phyloP scores from a whole-genome alignment of 2,797 vertebrate species.

The Heteromormyrus szaboi region DNA sequence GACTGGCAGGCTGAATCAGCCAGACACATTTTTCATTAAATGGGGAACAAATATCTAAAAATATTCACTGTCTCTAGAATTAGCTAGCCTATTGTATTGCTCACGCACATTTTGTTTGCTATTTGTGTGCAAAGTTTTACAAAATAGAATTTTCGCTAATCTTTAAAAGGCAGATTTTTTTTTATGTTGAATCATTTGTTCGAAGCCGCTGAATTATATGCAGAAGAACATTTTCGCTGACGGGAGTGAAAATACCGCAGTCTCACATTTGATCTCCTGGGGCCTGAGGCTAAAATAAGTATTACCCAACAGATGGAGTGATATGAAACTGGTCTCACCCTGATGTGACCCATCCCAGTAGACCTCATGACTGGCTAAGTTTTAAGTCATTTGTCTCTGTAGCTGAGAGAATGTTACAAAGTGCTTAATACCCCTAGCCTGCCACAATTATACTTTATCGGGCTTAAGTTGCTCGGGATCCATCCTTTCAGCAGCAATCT shows the following conservation, averaged over 20 bases:
- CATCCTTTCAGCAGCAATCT: not conserved
- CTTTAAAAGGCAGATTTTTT: not conserved
- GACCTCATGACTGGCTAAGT: not conserved
- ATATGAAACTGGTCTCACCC: constrained; percentile 5
- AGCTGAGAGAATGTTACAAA: not conserved
- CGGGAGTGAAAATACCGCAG: not conserved
- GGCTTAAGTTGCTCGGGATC: not conserved
- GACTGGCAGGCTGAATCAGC: not conserved
- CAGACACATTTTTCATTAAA: constrained; percentile 8
- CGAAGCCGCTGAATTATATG: not conserved
- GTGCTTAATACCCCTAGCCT: not conserved
- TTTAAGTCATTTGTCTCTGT: not conserved
- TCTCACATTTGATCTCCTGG: constrained; percentile 3
- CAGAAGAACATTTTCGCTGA: not conserved
- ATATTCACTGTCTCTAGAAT: not conserved
- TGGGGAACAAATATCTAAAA: not conserved
- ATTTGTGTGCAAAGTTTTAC: not conserved
- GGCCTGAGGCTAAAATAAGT: not conserved
- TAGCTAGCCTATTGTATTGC: not conserved
- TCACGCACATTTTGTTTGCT: not conserved
- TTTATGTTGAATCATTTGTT: not conserved
- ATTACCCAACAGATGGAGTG: not conserved
- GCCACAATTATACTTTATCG: not conserved
- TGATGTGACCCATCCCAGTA: not conserved
- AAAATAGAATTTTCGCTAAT: not conserved